A percentile compares a stretch with the other conserved stretches of the same genome.
Conservation (phyloP, 2,888 invertebrate species). For the Campoplex capitator region DNA sequence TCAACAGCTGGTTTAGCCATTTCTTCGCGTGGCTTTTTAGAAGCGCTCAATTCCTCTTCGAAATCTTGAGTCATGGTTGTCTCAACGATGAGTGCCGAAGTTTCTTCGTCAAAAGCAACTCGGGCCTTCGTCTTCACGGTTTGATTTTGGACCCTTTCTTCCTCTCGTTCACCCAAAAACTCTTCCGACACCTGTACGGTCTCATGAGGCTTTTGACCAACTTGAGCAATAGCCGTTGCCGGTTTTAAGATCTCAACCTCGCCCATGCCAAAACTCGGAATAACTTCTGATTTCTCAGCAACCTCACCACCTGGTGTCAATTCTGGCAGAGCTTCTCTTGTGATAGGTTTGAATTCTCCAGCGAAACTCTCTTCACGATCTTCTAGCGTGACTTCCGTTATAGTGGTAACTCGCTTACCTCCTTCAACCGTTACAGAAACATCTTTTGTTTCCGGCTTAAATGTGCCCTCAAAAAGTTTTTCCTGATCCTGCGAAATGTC, state of each 20-base stretch:
- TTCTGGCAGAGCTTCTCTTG: conserved; percentile 68
- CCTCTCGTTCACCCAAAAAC: conserved; percentile 85
- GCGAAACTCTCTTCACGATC: conserved; percentile 85
- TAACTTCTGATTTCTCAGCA: conserved; percentile 85
- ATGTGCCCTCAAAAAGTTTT: conserved; percentile 81
- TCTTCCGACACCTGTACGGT: conserved; percentile 83
- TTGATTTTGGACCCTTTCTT: conserved; percentile 78
- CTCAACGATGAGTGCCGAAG: conserved; percentile 75
- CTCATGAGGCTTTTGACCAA: conserved; percentile 84
- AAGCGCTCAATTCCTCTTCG: conserved; percentile 71
- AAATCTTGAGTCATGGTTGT: conserved; percentile 74
- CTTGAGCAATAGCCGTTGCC: conserved; percentile 79
- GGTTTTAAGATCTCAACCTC: conserved; percentile 81
- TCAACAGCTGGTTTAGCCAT: conserved; percentile 82
- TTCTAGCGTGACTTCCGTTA: conserved; percentile 85
- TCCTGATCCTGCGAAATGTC: conserved; percentile 80
- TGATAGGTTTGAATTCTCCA: conserved; percentile 77
- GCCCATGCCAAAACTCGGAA: conserved; percentile 82
- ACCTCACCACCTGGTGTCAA: conserved; percentile 83
- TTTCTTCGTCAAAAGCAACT: conserved; percentile 83
- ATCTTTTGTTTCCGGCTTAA: conserved; percentile 81
- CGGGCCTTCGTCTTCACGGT: conserved; percentile 81
- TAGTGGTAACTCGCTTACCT: conserved; percentile 82
- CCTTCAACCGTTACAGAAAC: conserved; percentile 84
- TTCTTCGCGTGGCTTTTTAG: conserved; percentile 72